Conservation (phyloP, 2,888 invertebrate genomes). For the Xylophagus ater region DNA sequence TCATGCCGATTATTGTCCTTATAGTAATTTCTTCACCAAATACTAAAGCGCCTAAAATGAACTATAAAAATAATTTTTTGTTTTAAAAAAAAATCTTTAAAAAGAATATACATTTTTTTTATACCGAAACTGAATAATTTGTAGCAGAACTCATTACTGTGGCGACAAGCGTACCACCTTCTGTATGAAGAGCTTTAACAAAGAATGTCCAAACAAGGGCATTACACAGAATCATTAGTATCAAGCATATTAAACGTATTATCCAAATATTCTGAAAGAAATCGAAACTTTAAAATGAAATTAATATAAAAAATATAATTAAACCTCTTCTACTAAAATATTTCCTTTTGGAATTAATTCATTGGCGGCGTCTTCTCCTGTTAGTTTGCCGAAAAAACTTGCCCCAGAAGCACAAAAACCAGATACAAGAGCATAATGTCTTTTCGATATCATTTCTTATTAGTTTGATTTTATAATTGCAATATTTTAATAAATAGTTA, state of each 20-base stretch:
- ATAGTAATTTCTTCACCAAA: conserved; percentile 1
- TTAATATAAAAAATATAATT: neutral
- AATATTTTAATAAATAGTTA: too few species aligned
- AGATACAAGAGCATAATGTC: conserved; percentile 20
- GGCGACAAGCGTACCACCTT: conserved; percentile 45
- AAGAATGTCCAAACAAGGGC: conserved; percentile 47
- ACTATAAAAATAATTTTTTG: neutral
- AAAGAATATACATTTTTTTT: neutral
- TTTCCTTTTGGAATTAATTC: neutral
- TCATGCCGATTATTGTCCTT: neutral
- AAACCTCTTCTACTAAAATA: neutral
- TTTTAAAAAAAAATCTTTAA: neutral
- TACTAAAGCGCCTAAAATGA: neutral
- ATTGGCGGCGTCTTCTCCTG: conserved; percentile 22
- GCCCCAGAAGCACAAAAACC: conserved; percentile 47
- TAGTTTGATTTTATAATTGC: too few species aligned
- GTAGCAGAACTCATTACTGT: conserved; percentile 49
- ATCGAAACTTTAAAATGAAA: neutral
- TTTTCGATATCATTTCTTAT: conserved; percentile 15
- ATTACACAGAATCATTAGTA: conserved; percentile 46
- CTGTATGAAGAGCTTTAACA: conserved; percentile 46
- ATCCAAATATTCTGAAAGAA: conserved; percentile 31
- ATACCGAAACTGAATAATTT: conserved; percentile 49
- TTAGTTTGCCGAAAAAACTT: conserved; percentile 49
- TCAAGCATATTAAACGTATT: conserved; percentile 34